A percentile compares a stretch with the other conserved stretches of the same genome.
These are phyloP conservation scores for Chaetops frenatus DNA, from an alignment of 2,113 vertebrate species.

Conservation along the genomic window DNA sequence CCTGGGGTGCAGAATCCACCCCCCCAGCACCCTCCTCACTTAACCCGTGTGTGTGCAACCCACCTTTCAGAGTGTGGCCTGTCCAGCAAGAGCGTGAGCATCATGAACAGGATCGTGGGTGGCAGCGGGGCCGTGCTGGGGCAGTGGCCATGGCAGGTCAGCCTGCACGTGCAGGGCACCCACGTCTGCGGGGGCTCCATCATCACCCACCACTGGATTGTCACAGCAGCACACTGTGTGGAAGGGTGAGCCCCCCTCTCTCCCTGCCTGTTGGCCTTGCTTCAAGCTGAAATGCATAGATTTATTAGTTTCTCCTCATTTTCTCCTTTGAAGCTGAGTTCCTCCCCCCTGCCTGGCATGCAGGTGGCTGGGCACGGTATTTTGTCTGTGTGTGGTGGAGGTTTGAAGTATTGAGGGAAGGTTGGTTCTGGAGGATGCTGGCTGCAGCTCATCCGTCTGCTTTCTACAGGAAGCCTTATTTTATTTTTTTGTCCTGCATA, in stretches of 20 bases:
- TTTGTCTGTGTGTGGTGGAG: background rate
- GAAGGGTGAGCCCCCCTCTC: slow-evolving; percentile 72
- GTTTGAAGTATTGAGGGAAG: background rate
- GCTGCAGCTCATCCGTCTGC: background rate
- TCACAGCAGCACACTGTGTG: slow-evolving; percentile 92
- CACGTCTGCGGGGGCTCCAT: slow-evolving; percentile 92
- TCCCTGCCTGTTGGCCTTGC: accelerated
- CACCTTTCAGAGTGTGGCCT: slow-evolving; percentile 78
- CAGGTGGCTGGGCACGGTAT: background rate
- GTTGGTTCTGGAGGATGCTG: background rate
- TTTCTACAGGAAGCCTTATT: background rate
- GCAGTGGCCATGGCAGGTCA: slow-evolving; percentile 95
- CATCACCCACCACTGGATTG: slow-evolving; percentile 80
- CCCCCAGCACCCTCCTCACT: background rate
- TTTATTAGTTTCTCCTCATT: background rate
- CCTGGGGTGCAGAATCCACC: background rate
- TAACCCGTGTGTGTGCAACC: background rate
- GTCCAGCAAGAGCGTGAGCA: background rate
- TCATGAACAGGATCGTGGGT: slow-evolving; percentile 81
- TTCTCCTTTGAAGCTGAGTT: background rate
- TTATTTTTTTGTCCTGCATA: background rate
- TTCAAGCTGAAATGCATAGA: background rate
- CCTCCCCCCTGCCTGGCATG: no score
- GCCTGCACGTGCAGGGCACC: slow-evolving; percentile 74
- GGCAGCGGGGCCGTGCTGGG: slow-evolving; percentile 71